phyloP scores from a whole-genome alignment of 2,888 invertebrate species.

The Trachelus iudaicus region DNA sequence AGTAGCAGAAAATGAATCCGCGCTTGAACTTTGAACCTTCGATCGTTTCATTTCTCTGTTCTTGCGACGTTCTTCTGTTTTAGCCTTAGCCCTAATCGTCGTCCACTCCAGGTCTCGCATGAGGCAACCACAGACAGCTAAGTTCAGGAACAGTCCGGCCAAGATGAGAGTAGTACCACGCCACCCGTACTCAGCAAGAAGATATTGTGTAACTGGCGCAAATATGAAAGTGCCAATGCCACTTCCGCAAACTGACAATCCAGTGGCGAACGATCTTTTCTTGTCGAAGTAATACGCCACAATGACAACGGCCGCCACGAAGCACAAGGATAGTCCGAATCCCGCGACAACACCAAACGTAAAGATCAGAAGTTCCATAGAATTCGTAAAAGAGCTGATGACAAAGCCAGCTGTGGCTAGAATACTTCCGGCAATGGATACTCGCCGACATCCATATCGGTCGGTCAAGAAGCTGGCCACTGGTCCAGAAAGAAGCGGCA shows the following conservation, averaged over 20 bases:
- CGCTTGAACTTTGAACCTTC: constrained; percentile 73
- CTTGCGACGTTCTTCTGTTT: constrained; percentile 73
- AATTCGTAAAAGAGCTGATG: constrained; percentile 79
- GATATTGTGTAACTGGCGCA: constrained; percentile 80
- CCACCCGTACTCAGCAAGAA: constrained; percentile 85
- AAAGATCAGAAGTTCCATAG: constrained; percentile 81
- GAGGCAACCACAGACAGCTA: constrained; percentile 83
- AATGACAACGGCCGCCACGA: constrained; percentile 90
- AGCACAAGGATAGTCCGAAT: constrained; percentile 86
- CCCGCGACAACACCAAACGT: constrained; percentile 88
- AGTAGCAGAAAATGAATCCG: constrained; percentile 77
- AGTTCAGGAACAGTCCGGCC: constrained; percentile 83
- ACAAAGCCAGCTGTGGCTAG: constrained; percentile 82
- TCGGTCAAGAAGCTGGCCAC: constrained; percentile 87
- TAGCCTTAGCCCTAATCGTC: constrained; percentile 71
- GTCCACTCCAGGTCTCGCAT: constrained; percentile 84
- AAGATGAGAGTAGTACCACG: constrained; percentile 84
- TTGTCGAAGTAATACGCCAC: constrained; percentile 92
- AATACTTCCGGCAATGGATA: constrained; percentile 82
- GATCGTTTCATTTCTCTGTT: constrained; percentile 71
- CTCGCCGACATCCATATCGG: constrained; percentile 82
- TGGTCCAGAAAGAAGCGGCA: constrained; percentile 88
- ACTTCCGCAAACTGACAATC: constrained; percentile 87
- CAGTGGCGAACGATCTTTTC: constrained; percentile 85
- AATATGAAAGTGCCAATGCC: constrained; percentile 91